Conservation (phyloP, 2,888 invertebrate genomes). For the Dryomyza anilis region DNA sequence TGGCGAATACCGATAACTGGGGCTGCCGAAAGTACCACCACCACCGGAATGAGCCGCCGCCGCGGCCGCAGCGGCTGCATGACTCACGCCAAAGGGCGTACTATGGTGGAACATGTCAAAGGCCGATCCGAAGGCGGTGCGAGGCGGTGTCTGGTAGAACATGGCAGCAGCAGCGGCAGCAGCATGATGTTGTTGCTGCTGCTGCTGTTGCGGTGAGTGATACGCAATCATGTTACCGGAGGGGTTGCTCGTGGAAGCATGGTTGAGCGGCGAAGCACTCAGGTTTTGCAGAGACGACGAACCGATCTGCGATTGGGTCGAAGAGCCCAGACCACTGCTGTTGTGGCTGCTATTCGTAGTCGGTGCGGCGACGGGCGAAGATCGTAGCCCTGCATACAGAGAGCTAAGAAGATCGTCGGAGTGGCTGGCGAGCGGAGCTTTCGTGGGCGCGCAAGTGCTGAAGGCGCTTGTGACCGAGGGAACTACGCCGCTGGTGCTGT, state of each 20-base stretch:
- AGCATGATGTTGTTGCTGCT: conserved; percentile 50
- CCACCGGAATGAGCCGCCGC: conserved; percentile 50
- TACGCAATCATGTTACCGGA: conserved; percentile 44
- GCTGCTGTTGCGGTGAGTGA: conserved; percentile 38
- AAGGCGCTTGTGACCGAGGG: conserved; percentile 57
- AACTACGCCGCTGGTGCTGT: conserved; percentile 41
- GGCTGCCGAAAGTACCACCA: conserved; percentile 57
- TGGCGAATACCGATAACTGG: conserved; percentile 61
- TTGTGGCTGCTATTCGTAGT: conserved; percentile 39
- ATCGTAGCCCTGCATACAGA: conserved; percentile 44
- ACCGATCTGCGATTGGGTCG: conserved; percentile 51
- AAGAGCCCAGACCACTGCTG: conserved; percentile 52
- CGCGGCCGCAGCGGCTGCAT: conserved; percentile 51
- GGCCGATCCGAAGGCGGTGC: conserved; percentile 56
- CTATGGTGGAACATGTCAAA: conserved; percentile 62
- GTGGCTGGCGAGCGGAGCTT: conserved; percentile 36
- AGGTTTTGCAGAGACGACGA: conserved; percentile 50
- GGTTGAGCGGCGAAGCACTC: conserved; percentile 55
- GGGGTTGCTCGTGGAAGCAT: conserved; percentile 35
- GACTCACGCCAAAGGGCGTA: conserved; percentile 59
- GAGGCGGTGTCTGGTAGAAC: conserved; percentile 60
- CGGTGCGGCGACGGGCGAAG: conserved; percentile 29
- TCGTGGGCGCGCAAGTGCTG: conserved; percentile 47
- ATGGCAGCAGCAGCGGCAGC: conserved; percentile 55
- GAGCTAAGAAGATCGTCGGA: conserved; percentile 48